These are phyloP conservation scores for Phrynosoma blainvillii DNA, from an alignment of 2,113 vertebrate species.

Conservation along the genomic window DNA sequence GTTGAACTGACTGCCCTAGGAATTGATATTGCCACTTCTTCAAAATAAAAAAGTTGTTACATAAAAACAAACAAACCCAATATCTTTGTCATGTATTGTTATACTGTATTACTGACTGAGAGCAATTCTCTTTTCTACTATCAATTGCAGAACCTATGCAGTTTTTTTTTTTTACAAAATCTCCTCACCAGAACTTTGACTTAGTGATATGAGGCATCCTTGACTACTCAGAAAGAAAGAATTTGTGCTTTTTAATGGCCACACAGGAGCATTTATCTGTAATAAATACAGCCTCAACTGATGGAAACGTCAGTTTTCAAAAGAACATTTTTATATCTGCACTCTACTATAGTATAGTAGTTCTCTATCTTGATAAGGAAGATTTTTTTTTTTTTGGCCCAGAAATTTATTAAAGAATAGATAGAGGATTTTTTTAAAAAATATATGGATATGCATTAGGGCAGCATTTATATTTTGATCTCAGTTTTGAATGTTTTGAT, in stretches of 20 bases:
- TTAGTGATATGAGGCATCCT: background rate
- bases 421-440: background rate
- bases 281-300: constrained; percentile 20
- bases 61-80: background rate
- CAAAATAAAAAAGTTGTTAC: constrained; percentile 15
- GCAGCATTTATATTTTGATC: background rate
- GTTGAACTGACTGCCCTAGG: constrained; percentile 8
- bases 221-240: constrained; percentile 23
- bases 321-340: background rate
- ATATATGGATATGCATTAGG: background rate
- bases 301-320: constrained; percentile 3
- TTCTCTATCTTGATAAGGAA: background rate
- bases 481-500: background rate
- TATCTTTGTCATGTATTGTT: constrained; percentile 20
- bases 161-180: background rate
- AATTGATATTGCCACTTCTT: background rate
- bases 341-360: background rate
- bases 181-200: constrained; percentile 18
- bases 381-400: background rate
- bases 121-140: background rate
- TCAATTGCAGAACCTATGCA: constrained; percentile 22
- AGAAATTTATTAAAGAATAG: background rate
- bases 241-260: constrained; percentile 11
- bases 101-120: constrained; percentile 29
- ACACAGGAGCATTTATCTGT: background rate